Percentiles rank a stretch among this genome's conserved stretches.
These are phyloP conservation scores for Meriones unguiculatus DNA, from an alignment of 2,113 vertebrate genomes.

Conservation along the genomic window DNA sequence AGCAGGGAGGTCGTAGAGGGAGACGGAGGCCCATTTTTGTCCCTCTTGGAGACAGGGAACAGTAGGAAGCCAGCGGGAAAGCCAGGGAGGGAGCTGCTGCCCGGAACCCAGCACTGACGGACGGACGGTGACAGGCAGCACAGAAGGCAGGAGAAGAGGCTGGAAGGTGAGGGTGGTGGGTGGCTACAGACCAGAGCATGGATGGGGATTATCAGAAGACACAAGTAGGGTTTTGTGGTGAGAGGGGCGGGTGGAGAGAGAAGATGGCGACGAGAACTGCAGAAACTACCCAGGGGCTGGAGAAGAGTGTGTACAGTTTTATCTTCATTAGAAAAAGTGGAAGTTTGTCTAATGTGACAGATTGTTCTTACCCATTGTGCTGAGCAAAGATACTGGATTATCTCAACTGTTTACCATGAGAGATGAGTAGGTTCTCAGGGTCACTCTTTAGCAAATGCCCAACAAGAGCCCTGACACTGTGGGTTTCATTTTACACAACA, in stretches of 20 bases:
- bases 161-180: neutral
- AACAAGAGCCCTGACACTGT: constrained; percentile 72
- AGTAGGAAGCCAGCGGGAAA: neutral
- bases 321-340: constrained; percentile 80
- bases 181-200: constrained; percentile 51
- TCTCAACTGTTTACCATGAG: constrained; percentile 81
- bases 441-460: constrained; percentile 64
- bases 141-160: neutral
- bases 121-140: neutral
- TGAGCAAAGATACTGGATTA: constrained; percentile 79
- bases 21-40: neutral
- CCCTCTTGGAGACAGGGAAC: neutral
- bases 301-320: constrained; percentile 67
- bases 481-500: neutral
- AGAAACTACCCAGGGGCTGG: constrained; percentile 44
- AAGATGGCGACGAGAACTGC: constrained; percentile 57
- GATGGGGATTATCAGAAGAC: constrained; percentile 73
- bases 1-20: no score
- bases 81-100: neutral
- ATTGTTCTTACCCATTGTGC: constrained; percentile 70
- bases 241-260: constrained; percentile 55
- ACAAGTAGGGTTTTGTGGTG: constrained; percentile 68
- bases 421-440: constrained; percentile 67
- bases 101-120: constrained; percentile 48
- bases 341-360: constrained; percentile 73